A percentile compares a stretch with the other conserved stretches of the same genome.
These are phyloP conservation scores for Enchytraeus crypticus DNA, from an alignment of 2,888 invertebrate species.

Conservation along the genomic window DNA sequence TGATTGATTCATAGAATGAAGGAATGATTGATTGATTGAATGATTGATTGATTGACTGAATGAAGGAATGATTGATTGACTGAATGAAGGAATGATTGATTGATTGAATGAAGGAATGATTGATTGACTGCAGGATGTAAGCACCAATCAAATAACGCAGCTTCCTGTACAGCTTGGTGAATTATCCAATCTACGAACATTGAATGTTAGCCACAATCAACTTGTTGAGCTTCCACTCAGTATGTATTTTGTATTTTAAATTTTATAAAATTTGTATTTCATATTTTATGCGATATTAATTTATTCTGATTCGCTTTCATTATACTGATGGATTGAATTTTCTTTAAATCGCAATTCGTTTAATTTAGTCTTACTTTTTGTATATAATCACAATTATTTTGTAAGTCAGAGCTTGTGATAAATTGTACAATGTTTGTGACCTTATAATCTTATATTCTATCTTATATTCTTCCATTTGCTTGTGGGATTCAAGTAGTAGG, in stretches of 20 bases:
- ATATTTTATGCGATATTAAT: not conserved
- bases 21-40: too few relatives aligned
- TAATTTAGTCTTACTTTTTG: too few relatives aligned
- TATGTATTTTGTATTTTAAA: not conserved
- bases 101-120: conserved; percentile 11
- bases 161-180: conserved; percentile 80
- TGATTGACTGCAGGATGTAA: conserved; percentile 60
- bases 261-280: not conserved
- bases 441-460: too few relatives aligned
- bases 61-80: not conserved
- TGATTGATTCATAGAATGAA: too few relatives aligned
- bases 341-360: too few relatives aligned
- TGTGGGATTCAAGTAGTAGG: too few relatives aligned
- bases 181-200: conserved; percentile 65
- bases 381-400: too few relatives aligned
- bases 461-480: too few relatives aligned
- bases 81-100: not conserved
- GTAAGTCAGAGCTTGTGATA: too few relatives aligned
- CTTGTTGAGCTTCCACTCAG: conserved; percentile 7
- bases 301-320: not conserved
- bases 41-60: too few relatives aligned
- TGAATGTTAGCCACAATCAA: conserved; percentile 71
- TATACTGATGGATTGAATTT: too few relatives aligned
- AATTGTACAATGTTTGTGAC: too few relatives aligned
- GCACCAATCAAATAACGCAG: conserved; percentile 80